Evolutionary conservation across 1,140 invertebrate species (phyloP).

Genomic region (Microvelia longipes): DNA sequence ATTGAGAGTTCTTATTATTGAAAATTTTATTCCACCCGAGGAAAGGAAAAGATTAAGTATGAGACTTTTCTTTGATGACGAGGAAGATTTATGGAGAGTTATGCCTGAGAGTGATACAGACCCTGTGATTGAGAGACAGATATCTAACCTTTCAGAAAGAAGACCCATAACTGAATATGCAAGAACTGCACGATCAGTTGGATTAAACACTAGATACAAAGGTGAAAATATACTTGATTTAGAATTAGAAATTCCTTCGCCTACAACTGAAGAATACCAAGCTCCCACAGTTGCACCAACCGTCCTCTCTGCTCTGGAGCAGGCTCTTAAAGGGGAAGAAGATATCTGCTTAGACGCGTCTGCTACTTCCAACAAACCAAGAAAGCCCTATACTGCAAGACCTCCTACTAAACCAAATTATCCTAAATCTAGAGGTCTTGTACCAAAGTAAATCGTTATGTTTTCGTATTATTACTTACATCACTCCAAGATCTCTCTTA

Average conservation of each 20-base stretch:
- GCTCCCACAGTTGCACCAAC: slow-evolving; percentile 51
- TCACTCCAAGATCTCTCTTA: no score
- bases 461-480: no score
- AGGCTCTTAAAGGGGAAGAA: slow-evolving; percentile 51
- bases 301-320: slow-evolving; percentile 54
- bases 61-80: slow-evolving; percentile 70
- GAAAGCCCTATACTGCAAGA: not conserved
- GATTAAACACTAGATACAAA: slow-evolving; percentile 9
- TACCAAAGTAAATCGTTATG: slow-evolving; percentile 42
- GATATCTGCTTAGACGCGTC: slow-evolving; percentile 54
- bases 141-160: slow-evolving; percentile 14
- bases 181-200: slow-evolving; percentile 5
- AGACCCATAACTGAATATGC: slow-evolving; percentile 25
- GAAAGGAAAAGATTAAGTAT: slow-evolving; percentile 65
- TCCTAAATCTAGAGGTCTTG: slow-evolving; percentile 41
- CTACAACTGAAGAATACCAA: slow-evolving; percentile 65
- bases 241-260: slow-evolving; percentile 59
- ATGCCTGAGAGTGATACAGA: slow-evolving; percentile 29
- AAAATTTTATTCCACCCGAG: slow-evolving; percentile 81
- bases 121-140: slow-evolving; percentile 13
- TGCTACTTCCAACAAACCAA: slow-evolving; percentile 15
- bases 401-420: slow-evolving; percentile 26
- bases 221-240: slow-evolving; percentile 66
- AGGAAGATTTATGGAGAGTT: slow-evolving; percentile 64
- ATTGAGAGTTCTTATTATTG: slow-evolving; percentile 75